A percentile compares a stretch with the other conserved stretches of the same genome.
These are phyloP conservation scores for Ornithoptera alexandrae DNA, from an alignment of 2,888 invertebrate genomes.

Conservation along the genomic window DNA sequence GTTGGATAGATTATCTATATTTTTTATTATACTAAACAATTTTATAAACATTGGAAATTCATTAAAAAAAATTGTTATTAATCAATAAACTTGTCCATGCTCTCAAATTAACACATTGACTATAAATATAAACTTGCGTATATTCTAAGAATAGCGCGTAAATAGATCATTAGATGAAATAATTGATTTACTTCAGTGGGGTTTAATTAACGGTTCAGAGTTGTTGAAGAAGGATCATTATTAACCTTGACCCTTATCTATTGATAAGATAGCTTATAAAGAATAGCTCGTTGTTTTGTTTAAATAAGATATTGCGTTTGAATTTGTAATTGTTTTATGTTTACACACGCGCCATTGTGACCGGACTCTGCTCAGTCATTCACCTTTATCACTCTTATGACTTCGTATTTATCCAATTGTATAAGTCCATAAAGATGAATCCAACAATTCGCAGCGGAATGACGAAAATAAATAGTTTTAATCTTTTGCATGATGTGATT, in stretches of 20 bases:
- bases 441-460: background rate
- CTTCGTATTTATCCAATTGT: constrained; percentile 15
- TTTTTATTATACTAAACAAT: no score
- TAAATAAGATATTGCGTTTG: constrained; percentile 17
- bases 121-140: background rate
- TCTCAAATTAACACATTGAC: background rate
- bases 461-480: background rate
- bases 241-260: constrained; percentile 21
- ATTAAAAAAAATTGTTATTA: no score
- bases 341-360: constrained; percentile 20
- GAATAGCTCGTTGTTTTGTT: constrained; percentile 11
- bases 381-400: constrained; percentile 14
- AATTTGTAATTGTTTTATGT: constrained; percentile 21
- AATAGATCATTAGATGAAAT: constrained; percentile 12
- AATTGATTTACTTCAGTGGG: constrained; percentile 12
- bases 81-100: no score
- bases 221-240: constrained; percentile 18
- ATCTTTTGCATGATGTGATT: background rate
- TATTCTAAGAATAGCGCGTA: constrained; percentile 10
- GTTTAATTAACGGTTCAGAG: constrained; percentile 6
- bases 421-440: constrained; percentile 4
- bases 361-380: constrained; percentile 18
- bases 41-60: no score
- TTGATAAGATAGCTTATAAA: constrained; percentile 21
- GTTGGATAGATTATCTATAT: no score